A percentile compares a stretch with the other conserved stretches of the same genome.
Conservation (phyloP, 2,888 invertebrate species). For the Metacarcinus magister region DNA sequence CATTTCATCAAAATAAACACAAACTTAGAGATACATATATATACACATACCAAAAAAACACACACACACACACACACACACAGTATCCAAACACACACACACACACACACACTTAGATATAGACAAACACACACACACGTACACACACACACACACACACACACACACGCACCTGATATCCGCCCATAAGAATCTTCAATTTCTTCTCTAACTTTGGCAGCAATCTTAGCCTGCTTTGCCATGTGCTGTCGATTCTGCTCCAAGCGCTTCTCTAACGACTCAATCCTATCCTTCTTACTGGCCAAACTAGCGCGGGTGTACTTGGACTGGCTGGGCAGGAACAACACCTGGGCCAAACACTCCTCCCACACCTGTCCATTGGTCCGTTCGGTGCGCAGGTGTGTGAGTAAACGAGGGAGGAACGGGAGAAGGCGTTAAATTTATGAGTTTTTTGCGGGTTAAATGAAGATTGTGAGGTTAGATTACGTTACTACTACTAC, state of each 20-base stretch:
- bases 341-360: conserved; percentile 94
- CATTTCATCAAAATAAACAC: too few relatives aligned
- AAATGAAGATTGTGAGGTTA: too few relatives aligned
- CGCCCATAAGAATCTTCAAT: conserved; percentile 95
- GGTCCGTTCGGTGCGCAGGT: too few relatives aligned
- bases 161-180: conserved; percentile 77
- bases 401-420: neutral
- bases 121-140: neutral
- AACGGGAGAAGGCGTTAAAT: neutral
- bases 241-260: conserved; percentile 98
- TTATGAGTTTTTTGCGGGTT: too few relatives aligned
- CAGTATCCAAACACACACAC: neutral
- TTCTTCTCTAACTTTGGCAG: conserved; percentile 99
- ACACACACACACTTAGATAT: conserved; percentile 75
- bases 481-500: too few relatives aligned
- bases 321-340: conserved; percentile 94
- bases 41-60: neutral
- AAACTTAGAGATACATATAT: too few relatives aligned
- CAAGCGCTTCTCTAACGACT: conserved; percentile 95
- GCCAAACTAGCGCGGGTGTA: conserved; percentile 97
- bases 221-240: conserved; percentile 97
- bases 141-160: neutral
- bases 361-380: conserved; percentile 94
- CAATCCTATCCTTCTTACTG: conserved; percentile 97
- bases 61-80: conserved; percentile 32